Evolutionary conservation across 2,113 vertebrate genomes (phyloP).

Genomic region (Eolophus roseicapilla): DNA sequence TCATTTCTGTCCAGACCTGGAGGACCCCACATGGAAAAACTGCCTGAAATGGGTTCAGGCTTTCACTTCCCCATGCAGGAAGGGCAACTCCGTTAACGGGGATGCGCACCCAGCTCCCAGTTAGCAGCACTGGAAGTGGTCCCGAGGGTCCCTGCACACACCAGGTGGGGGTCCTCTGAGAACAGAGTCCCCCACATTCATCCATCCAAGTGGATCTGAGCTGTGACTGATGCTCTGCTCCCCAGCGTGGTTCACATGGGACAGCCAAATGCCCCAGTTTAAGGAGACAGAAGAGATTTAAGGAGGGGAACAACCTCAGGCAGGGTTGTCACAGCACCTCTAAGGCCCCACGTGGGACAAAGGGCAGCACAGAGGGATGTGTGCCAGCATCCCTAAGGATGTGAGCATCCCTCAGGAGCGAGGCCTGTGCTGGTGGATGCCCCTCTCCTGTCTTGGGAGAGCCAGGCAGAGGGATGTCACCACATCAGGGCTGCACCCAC

Average conservation of each 20-base stretch:
- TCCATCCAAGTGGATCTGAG: not conserved
- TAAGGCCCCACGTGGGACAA: not conserved
- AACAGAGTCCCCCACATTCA: not conserved
- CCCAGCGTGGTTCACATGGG: not conserved
- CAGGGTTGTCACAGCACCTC: not conserved
- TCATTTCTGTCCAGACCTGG: not conserved
- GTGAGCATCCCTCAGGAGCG: not conserved
- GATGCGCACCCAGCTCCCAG: not conserved
- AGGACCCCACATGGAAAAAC: not conserved
- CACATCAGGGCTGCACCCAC: accelerated
- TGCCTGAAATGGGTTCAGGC: not conserved
- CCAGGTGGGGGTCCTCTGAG: accelerated
- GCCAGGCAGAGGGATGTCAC: not conserved
- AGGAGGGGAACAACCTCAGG: not conserved
- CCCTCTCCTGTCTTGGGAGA: not conserved
- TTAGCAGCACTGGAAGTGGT: not conserved
- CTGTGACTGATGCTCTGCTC: not conserved
- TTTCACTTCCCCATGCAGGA: not conserved
- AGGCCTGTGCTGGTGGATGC: not conserved
- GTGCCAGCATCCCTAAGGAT: not conserved
- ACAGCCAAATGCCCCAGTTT: not conserved
- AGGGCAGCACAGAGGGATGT: accelerated
- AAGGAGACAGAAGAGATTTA: not conserved
- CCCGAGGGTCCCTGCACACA: accelerated
- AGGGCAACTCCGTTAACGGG: not conserved